phyloP scores from a whole-genome alignment of 64 coral and sea anemone genomes.

The Actinia tenebrosa region DNA sequence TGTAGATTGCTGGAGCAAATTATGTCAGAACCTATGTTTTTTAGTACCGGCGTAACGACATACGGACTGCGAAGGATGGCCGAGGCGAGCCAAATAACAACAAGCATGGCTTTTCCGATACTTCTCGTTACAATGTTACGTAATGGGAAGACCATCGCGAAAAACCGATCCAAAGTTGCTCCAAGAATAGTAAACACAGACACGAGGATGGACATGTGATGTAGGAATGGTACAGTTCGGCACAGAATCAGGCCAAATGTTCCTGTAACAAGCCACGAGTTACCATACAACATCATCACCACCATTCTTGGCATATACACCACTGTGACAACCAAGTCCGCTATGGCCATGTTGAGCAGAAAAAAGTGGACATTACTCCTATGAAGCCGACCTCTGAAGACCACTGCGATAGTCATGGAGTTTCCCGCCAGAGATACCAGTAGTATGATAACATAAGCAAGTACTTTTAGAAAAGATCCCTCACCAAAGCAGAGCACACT shows the following conservation, averaged over 20 bases:
- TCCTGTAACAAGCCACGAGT: not conserved
- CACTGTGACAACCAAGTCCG: constrained; percentile 1
- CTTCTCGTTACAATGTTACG: not conserved
- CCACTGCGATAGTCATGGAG: constrained; percentile 23
- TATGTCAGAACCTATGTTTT: not conserved
- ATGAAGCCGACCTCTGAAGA: constrained; percentile 6
- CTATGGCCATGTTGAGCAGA: not conserved
- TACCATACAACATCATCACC: not conserved
- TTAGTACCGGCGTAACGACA: not conserved
- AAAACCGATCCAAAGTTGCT: not conserved
- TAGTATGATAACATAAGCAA: constrained; percentile 30
- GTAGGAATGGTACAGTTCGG: not conserved
- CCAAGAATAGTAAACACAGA: not conserved
- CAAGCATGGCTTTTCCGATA: not conserved
- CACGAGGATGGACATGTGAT: not conserved
- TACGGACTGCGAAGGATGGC: not conserved
- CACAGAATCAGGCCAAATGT: not conserved
- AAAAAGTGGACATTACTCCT: constrained; percentile 5
- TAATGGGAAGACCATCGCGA: constrained; percentile 11
- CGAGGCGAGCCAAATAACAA: not conserved
- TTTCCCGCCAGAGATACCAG: constrained; percentile 40
- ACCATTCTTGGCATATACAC: constrained; percentile 23
- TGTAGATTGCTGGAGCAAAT: not conserved
- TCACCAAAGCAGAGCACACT: not conserved
- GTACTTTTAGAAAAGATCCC: not conserved